Conservation (phyloP, 1,140 invertebrate genomes). For the Charaxes varanes region DNA sequence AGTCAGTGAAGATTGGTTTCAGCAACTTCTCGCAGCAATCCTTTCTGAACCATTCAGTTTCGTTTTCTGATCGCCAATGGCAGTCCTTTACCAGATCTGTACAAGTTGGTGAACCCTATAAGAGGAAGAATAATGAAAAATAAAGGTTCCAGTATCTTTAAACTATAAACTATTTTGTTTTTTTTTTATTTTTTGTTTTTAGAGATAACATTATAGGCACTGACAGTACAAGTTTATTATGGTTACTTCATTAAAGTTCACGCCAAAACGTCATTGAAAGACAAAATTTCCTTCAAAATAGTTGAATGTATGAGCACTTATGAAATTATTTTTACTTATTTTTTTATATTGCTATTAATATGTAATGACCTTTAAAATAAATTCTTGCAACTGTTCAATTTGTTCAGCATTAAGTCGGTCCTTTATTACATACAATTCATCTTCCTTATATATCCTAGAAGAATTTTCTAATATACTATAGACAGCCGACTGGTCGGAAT, state of each 20-base stretch:
- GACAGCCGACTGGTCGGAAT: too few relatives aligned
- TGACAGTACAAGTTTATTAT: too few relatives aligned
- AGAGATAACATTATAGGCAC: background rate
- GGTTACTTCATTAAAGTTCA: too few relatives aligned
- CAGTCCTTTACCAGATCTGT: slow-evolving; percentile 52
- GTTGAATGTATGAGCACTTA: too few relatives aligned
- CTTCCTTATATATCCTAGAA: too few relatives aligned
- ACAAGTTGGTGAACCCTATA: slow-evolving; percentile 59
- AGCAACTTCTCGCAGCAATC: slow-evolving; percentile 58
- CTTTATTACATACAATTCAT: slow-evolving; percentile 18
- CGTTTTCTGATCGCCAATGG: slow-evolving; percentile 43
- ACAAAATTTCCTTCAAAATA: too few relatives aligned
- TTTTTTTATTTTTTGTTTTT: background rate
- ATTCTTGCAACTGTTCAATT: slow-evolving; percentile 31
- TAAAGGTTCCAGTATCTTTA: background rate
- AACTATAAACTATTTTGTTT: background rate
- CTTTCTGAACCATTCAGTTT: slow-evolving; percentile 30
- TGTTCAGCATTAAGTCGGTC: slow-evolving; percentile 27
- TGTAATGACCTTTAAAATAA: slow-evolving; percentile 44
- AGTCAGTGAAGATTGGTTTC: slow-evolving; percentile 56
- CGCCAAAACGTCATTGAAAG: too few relatives aligned
- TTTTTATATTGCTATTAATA: too few relatives aligned
- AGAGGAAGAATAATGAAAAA: slow-evolving; percentile 8
- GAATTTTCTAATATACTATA: too few relatives aligned
- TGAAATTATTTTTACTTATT: too few relatives aligned